Conservation (phyloP, 2,797 vertebrate species). For the Anniella stebbinsi region DNA sequence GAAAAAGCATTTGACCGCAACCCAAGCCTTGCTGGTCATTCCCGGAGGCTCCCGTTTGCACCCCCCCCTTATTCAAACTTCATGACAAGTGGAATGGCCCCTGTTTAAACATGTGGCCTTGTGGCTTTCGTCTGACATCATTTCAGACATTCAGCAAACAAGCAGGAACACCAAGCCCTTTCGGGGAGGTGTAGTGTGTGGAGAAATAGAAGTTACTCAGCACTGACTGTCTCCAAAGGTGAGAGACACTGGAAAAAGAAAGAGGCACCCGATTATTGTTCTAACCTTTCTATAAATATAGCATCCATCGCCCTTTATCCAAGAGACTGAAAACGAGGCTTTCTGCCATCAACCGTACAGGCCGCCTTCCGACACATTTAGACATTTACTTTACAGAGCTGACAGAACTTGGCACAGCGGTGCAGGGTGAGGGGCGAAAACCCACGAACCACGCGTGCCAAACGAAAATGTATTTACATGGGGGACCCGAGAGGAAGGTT, state of each 20-base stretch:
- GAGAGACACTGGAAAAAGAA: constrained; percentile 77
- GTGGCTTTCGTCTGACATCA: constrained; percentile 63
- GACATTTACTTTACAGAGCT: constrained; percentile 62
- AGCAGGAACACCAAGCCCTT: constrained; percentile 38
- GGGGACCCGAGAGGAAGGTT: not conserved
- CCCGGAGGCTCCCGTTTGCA: not conserved
- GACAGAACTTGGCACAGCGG: not conserved
- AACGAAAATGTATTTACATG: constrained; percentile 30
- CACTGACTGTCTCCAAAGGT: constrained; percentile 71
- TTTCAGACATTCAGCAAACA: constrained; percentile 69
- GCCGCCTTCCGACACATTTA: constrained; percentile 70
- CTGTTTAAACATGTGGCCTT: constrained; percentile 50
- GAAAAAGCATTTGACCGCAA: not conserved
- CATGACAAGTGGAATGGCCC: constrained; percentile 57
- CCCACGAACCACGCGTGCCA: not conserved
- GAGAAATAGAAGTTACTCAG: constrained; percentile 71
- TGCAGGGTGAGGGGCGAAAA: not conserved
- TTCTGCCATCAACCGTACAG: constrained; percentile 33
- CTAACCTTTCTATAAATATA: constrained; percentile 79
- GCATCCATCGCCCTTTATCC: constrained; percentile 72
- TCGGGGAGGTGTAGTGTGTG: constrained; percentile 21
- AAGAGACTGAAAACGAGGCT: constrained; percentile 67
- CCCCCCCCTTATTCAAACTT: not conserved
- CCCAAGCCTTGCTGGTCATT: not conserved
- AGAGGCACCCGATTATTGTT: constrained; percentile 73